Base-by-base conservation (phyloP, 2,113 vertebrate species). In the Casuarius casuarius region DNA sequence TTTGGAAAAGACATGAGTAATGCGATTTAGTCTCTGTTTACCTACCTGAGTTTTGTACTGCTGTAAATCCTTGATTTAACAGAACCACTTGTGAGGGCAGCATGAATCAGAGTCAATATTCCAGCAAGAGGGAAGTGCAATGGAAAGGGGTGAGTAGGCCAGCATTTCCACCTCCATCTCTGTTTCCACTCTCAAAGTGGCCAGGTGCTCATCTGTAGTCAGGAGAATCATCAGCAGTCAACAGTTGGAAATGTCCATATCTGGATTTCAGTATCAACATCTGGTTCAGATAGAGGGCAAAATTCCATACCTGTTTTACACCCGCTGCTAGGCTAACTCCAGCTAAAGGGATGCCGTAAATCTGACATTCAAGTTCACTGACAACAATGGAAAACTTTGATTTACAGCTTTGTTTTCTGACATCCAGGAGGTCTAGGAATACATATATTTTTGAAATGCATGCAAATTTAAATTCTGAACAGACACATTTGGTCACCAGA, bases 61-160 rank as follows among this genome's bases (percentile, higher is more conserved):
- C 26, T 56, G 42, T 67, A 52, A 71, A 29, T 74, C 17, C 82
- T 33, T 48, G 75, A 19, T 67, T 80, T 23, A 83, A 46, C 67
- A 91, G 71, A 76, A 80, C 46, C 9, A 5, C 49, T 63, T 10
- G 5, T 33, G 82, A 80, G 84, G 84, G 25, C 14, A 31, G 13
- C 31, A 6, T 2, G 6, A 89, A 17, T n/a, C 70, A 15, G 33
- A 8, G 19, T 29, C 35, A 5, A 48, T 33, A 11, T 38, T 58
- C 12, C 1, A 18, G 54, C 26, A 44, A 3, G 3, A 9, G 62
- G 40, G 28, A 79, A 44, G 49, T n/a, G 14, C 79, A 68, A n/a
- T 14, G 31, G 44, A 66, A 84, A 7, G 16, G 75, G 52, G 16
- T 1, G 6, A 42, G 22, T 44, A 0, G 0, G 26, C 40, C 0